Evolutionary conservation across 2,888 invertebrate genomes (phyloP).

Genomic region (Boloria euphrosyne): DNA sequence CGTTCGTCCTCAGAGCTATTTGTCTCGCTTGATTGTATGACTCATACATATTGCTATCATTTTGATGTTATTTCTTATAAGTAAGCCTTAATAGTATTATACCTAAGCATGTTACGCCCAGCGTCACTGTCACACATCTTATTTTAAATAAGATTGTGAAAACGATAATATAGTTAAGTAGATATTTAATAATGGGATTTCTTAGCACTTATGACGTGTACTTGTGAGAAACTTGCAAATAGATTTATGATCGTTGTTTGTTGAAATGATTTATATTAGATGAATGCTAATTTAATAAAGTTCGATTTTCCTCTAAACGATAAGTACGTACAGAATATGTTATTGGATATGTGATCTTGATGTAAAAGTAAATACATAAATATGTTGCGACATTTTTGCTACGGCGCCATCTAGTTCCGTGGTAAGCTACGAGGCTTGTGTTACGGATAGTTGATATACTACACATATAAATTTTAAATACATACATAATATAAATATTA

Average conservation of each 20-base stretch:
- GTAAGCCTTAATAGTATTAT: slow-evolving; percentile 10
- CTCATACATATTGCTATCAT: slow-evolving; percentile 47
- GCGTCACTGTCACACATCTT: slow-evolving; percentile 7
- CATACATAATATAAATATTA: too few relatives aligned
- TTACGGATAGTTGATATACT: too few relatives aligned
- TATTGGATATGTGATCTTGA: slow-evolving; percentile 11
- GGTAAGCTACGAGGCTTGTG: too few relatives aligned
- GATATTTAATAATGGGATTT: slow-evolving; percentile 21
- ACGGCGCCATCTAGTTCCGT: too few relatives aligned
- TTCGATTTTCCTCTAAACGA: slow-evolving; percentile 27
- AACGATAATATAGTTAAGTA: slow-evolving; percentile 16
- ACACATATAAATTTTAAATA: too few relatives aligned
- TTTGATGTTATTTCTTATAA: slow-evolving; percentile 21
- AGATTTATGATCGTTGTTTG: slow-evolving; percentile 24
- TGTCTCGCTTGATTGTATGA: slow-evolving; percentile 53
- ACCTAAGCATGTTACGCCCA: slow-evolving; percentile 9
- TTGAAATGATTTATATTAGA: slow-evolving; percentile 28
- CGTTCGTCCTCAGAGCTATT: slow-evolving; percentile 54
- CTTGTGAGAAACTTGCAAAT: slow-evolving; percentile 26
- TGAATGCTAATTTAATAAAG: slow-evolving; percentile 35
- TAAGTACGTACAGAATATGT: slow-evolving; percentile 5
- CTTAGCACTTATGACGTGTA: slow-evolving; percentile 20
- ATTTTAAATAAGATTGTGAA: slow-evolving; percentile 11
- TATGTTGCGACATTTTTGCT: too few relatives aligned
- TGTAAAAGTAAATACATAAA: too few relatives aligned